These are phyloP conservation scores for Cabera pusaria DNA, from an alignment of 2,888 invertebrate genomes.

Conservation along the genomic window DNA sequence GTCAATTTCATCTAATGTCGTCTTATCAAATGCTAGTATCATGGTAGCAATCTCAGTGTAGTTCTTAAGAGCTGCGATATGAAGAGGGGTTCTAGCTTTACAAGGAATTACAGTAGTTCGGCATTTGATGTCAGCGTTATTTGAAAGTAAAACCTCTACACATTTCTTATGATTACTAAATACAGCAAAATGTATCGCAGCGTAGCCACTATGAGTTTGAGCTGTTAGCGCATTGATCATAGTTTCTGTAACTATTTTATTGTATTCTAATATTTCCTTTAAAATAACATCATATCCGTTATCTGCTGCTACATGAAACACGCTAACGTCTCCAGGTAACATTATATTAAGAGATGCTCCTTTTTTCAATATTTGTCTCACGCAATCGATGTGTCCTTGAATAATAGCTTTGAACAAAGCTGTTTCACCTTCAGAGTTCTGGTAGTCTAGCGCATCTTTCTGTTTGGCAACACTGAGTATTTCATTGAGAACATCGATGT, in stretches of 20 bases:
- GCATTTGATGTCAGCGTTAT: slow-evolving; percentile 69
- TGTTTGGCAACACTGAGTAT: slow-evolving; percentile 75
- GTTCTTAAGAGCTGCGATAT: slow-evolving; percentile 71
- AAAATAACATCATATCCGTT: slow-evolving; percentile 80
- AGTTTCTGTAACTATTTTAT: slow-evolving; percentile 53
- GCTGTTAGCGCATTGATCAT: slow-evolving; percentile 61
- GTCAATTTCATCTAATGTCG: slow-evolving; percentile 69
- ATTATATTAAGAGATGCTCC: slow-evolving; percentile 70
- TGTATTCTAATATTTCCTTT: slow-evolving; percentile 70
- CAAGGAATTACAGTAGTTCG: slow-evolving; percentile 68
- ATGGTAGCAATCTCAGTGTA: slow-evolving; percentile 59
- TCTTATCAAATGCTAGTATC: slow-evolving; percentile 63
- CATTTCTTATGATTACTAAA: slow-evolving; percentile 72
- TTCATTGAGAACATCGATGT: slow-evolving; percentile 74
- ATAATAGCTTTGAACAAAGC: slow-evolving; percentile 73
- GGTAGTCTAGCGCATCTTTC: slow-evolving; percentile 69
- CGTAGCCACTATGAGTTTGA: slow-evolving; percentile 67
- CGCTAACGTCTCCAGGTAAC: slow-evolving; percentile 73
- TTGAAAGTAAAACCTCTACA: slow-evolving; percentile 65
- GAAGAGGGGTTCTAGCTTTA: slow-evolving; percentile 70
- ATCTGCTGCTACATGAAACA: slow-evolving; percentile 84
- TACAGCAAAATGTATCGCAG: slow-evolving; percentile 82
- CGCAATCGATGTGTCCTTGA: slow-evolving; percentile 66
- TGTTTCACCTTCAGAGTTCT: slow-evolving; percentile 75
- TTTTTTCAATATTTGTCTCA: slow-evolving; percentile 66